A percentile compares a stretch with the other conserved stretches of the same genome.
Conservation (phyloP, 2,797 vertebrate genomes). For the Parambassis ranga region DNA sequence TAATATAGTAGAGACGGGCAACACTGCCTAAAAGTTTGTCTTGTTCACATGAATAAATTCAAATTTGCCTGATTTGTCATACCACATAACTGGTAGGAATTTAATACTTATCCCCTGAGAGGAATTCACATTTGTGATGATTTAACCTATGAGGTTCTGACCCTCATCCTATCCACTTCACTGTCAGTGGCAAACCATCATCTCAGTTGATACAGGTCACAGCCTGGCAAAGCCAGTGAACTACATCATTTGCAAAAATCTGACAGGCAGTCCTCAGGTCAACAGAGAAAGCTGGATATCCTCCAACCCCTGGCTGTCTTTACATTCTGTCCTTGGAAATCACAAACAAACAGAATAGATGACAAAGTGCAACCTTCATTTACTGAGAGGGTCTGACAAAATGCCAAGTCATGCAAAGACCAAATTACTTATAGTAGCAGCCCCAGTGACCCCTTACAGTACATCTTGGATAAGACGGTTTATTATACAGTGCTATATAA, state of each 20-base stretch:
- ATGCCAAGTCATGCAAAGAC: slow-evolving; percentile 27
- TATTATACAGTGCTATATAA: neutral
- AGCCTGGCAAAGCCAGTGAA: neutral
- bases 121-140: neutral
- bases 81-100: neutral
- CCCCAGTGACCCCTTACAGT: neutral
- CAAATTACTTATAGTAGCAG: slow-evolving; percentile 13
- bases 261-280: slow-evolving; percentile 2
- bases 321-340: slow-evolving; percentile 11
- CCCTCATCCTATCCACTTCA: neutral
- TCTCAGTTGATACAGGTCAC: slow-evolving; percentile 9
- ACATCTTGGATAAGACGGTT: neutral
- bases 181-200: neutral
- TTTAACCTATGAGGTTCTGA: neutral
- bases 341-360: slow-evolving; percentile 11
- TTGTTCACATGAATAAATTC: no score
- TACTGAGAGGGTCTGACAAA: slow-evolving; percentile 6
- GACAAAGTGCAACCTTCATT: slow-evolving; percentile 25
- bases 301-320: slow-evolving; percentile 5
- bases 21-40: no score
- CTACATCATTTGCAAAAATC: neutral
- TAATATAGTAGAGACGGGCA: no score
- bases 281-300: neutral
- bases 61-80: no score
- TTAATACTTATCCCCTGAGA: neutral